These are phyloP conservation scores for Lepetodrilus schrolli DNA, from an alignment of 2,888 invertebrate genomes.

Conservation along the genomic window DNA sequence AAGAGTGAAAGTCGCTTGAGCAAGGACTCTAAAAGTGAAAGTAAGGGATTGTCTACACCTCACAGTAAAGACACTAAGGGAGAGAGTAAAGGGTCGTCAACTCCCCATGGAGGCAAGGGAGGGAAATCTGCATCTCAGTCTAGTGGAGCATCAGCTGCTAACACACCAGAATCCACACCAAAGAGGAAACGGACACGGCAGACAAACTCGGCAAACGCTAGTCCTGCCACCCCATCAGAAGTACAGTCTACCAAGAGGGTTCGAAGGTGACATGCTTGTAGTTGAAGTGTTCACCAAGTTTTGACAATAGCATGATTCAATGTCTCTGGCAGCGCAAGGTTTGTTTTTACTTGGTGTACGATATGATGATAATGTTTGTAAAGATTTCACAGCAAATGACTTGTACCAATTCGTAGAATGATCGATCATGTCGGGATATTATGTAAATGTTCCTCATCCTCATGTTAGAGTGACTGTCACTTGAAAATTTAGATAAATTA, in stretches of 20 bases:
- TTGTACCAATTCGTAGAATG: no score
- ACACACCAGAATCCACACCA: slow-evolving; percentile 59
- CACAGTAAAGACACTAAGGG: slow-evolving; percentile 27
- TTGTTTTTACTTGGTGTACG: no score
- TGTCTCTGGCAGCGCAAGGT: no score
- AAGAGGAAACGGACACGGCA: slow-evolving; percentile 66
- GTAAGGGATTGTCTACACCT: not conserved
- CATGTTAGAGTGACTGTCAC: no score
- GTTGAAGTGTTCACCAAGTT: no score
- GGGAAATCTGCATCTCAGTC: not conserved
- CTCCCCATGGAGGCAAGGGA: slow-evolving; percentile 19
- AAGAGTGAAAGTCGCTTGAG: not conserved
- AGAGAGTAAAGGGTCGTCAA: slow-evolving; percentile 17
- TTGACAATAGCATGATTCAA: no score
- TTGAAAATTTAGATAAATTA: no score
- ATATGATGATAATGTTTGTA: no score
- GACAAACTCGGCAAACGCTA: slow-evolving; percentile 53
- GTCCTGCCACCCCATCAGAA: slow-evolving; percentile 61
- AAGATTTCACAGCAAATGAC: no score
- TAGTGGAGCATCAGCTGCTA: slow-evolving; percentile 24
- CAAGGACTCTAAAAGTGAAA: slow-evolving; percentile 1
- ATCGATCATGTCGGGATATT: no score
- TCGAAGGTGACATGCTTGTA: slow-evolving; percentile 37
- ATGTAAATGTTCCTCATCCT: no score
- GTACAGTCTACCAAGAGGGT: slow-evolving; percentile 56